Evolutionary conservation across 2,888 invertebrate genomes (phyloP).

Genomic region (Drosophila nigricruria): DNA sequence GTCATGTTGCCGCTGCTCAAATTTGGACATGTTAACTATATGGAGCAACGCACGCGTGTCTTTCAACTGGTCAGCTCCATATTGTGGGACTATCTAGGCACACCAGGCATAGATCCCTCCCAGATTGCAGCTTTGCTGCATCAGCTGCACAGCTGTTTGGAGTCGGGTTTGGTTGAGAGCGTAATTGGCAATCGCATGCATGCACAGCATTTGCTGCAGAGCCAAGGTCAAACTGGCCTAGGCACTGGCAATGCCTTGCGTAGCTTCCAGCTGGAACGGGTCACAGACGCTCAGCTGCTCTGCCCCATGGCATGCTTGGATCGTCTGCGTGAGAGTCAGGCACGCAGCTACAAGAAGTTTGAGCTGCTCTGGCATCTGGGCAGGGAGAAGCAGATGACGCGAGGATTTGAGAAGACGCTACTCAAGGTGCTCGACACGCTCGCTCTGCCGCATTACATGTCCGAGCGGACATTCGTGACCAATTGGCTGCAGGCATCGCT

Average conservation of each 20-base stretch:
- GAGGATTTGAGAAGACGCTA: slow-evolving; percentile 87
- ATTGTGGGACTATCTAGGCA: slow-evolving; percentile 90
- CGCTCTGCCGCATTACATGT: slow-evolving; percentile 83
- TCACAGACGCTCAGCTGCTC: slow-evolving; percentile 83
- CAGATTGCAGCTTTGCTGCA: slow-evolving; percentile 89
- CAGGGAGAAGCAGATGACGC: slow-evolving; percentile 87
- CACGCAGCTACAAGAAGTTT: slow-evolving; percentile 84
- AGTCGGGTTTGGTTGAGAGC: slow-evolving; percentile 88
- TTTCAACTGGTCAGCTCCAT: slow-evolving; percentile 89
- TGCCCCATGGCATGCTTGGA: slow-evolving; percentile 80
- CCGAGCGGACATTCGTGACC: slow-evolving; percentile 87
- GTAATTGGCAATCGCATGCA: slow-evolving; percentile 87
- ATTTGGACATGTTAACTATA: slow-evolving; percentile 88
- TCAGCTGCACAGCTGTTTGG: slow-evolving; percentile 91
- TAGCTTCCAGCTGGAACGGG: slow-evolving; percentile 81
- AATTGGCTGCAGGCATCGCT: slow-evolving; percentile 92
- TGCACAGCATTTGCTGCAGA: slow-evolving; percentile 79
- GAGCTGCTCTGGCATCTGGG: slow-evolving; percentile 91
- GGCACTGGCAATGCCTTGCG: slow-evolving; percentile 60
- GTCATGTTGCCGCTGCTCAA: slow-evolving; percentile 90
- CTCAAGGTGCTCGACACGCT: slow-evolving; percentile 87
- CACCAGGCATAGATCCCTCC: slow-evolving; percentile 78
- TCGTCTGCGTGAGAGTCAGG: slow-evolving; percentile 83
- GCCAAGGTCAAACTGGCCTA: slow-evolving; percentile 50
- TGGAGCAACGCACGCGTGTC: slow-evolving; percentile 89